phyloP scores from a whole-genome alignment of 1,140 invertebrate genomes.

The Lasioglossum baleicum region DNA sequence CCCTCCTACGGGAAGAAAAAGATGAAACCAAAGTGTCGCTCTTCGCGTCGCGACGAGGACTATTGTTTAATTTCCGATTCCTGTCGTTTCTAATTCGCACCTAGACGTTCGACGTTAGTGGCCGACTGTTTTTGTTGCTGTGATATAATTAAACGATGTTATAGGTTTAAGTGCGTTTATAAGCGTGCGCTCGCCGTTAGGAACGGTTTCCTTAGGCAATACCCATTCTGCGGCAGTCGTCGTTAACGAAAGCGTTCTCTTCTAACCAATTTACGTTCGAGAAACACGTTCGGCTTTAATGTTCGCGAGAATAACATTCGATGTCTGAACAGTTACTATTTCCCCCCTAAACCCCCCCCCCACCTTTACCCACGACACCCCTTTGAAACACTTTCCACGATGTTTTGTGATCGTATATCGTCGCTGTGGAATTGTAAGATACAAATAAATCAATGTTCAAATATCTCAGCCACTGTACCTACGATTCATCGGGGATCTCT shows the following conservation, averaged over 20 bases:
- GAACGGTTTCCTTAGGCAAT: background rate
- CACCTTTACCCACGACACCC: background rate
- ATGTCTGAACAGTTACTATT: constrained; percentile 24
- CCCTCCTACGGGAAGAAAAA: background rate
- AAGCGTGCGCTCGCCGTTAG: constrained; percentile 10
- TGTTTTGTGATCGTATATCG: constrained; percentile 57
- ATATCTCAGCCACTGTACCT: constrained; percentile 40
- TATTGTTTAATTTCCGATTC: background rate
- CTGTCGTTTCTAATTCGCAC: constrained; percentile 5
- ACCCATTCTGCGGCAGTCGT: background rate
- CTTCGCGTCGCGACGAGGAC: constrained; percentile 9
- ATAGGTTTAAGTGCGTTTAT: constrained; percentile 47
- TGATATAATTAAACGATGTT: constrained; percentile 56
- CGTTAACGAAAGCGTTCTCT: background rate
- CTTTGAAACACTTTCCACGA: constrained; percentile 23
- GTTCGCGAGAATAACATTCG: constrained; percentile 35
- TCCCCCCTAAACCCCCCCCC: background rate
- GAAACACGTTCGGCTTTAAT: constrained; percentile 4
- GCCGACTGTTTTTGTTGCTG: constrained; percentile 65
- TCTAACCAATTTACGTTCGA: background rate
- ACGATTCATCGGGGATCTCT: constrained; percentile 7
- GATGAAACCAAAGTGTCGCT: constrained; percentile 13
- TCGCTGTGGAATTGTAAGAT: constrained; percentile 61
- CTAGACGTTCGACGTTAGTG: constrained; percentile 52
- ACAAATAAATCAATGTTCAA: constrained; percentile 64